phyloP scores from a whole-genome alignment of 2,797 vertebrate genomes.

The Acanthiza pusilla region DNA sequence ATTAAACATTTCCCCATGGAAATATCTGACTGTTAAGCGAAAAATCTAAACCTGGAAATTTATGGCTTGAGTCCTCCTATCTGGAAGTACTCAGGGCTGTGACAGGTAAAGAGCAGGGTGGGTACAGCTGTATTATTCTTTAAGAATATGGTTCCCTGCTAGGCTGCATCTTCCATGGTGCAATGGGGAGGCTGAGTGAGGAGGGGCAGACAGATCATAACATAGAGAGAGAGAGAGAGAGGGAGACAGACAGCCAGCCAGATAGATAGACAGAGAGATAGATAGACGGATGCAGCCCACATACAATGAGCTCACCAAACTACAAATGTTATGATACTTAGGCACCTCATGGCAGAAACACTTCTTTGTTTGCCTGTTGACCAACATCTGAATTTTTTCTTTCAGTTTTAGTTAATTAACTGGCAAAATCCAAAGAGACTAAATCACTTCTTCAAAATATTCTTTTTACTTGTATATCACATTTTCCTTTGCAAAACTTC shows the following conservation, averaged over 20 bases:
- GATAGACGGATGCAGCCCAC: neutral
- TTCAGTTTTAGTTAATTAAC: neutral
- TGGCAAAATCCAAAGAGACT: neutral
- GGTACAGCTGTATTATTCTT: neutral
- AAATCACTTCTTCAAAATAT: neutral
- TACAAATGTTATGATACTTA: neutral
- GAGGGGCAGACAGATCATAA: neutral
- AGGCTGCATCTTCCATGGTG: neutral
- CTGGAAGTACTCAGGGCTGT: conserved; percentile 13
- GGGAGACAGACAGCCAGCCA: neutral
- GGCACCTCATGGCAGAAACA: neutral
- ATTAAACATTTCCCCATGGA: neutral
- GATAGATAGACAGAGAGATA: neutral
- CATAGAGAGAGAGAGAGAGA: neutral
- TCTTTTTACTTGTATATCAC: neutral
- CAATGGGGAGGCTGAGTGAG: neutral
- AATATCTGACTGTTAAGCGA: neutral
- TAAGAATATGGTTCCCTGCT: neutral
- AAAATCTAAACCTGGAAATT: conserved; percentile 8
- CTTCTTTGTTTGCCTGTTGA: neutral
- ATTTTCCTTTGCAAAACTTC: neutral
- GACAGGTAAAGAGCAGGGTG: neutral
- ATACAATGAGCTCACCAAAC: neutral
- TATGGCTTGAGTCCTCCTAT: neutral
- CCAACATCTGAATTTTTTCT: neutral